Evolutionary conservation across 1,140 invertebrate species (phyloP), one percentile per base, ranked within the genome.

Genomic region (Drosophila suzukii): DNA sequence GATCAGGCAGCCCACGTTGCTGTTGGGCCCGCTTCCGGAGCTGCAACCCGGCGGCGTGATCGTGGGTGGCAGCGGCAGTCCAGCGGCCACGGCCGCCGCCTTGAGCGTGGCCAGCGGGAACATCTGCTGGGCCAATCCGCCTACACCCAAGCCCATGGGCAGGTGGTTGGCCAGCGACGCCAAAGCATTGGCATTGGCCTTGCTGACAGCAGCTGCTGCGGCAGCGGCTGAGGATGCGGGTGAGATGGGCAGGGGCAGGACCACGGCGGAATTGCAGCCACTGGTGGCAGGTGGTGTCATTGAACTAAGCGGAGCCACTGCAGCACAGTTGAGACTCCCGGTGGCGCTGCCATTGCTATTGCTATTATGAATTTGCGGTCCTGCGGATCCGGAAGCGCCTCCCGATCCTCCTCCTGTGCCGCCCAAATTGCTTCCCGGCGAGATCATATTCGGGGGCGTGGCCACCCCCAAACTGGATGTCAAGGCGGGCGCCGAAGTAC

Each of bases 1-100:
- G 11, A 91, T 91, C n/a, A 91, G 62, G 49, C 90, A 91, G 39
- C 90, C 90, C 7, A 91, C 90, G 54, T 88, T 90, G 20, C 47
- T 85, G 36, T 39, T 68, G 7, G 60, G 8, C 0, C 30, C 54
- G 13, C 30, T 39, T 12, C 50, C 38, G 44, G 76, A 47, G 51
- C 43, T 77, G 57, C 73, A 80, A 27, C 50, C 75, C 15, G 66
- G 63, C n/a, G 67, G 72, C 5, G 67, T 67, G 53, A 73, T 63
- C 1, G 71, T 74, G 4, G 78, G 55, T 2, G 88, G 75, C 36
- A 91, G 53, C 13, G 83, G 79, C 8, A 86, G 34, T 13, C 83
- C 82, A 0, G 83, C 83, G 6, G 90, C 86, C 4, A 78, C 82
- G 11, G 84, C 84, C 1, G 86, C 78, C 24, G 90, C 81, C 24